Base-by-base conservation (phyloP, 2,888 invertebrate genomes). In the Diarsia mendica region DNA sequence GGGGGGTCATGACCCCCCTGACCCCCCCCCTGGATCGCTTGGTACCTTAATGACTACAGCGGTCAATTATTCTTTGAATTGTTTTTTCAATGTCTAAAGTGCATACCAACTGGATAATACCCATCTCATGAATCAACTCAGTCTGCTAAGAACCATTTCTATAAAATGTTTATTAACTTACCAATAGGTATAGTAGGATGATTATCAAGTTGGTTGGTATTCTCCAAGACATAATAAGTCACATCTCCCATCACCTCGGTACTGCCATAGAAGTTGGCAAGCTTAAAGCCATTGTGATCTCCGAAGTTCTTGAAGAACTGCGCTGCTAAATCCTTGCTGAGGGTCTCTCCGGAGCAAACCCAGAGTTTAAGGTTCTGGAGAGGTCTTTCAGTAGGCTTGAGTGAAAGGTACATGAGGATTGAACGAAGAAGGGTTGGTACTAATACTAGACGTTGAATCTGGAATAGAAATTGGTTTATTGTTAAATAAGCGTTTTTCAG, bases 201-300 rank as follows among this genome's bases (percentile, higher is more conserved):
- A 75, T 96, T 92, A 79, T 97, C 96, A 77, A 98, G 89, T 83
- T 98, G 97, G 8, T 96, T 96, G 20, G 94, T 90, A 68, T 96
- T 97, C 76, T 97, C 97, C 87, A 98, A 96, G 0, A 98, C 96
- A 86, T 98, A 97, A 89, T 97, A 98, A 0, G 98, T 98, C 3
- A 99, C 98, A 91, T 99, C 99, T 0, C 98, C 99, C 98, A 99
- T 98, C 0, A 98, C 97, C 92, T 99, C 99, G 0, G 99, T 99
- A 84, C 98, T 98, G 0, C 99, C 99, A 89, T 99, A 99, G 90
- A 99, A 98, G 91, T 99, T 99, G 71, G 98, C 98, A 60, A 99
- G 94, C 23, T 97, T 96, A 80, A 98, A 97, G 0, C 94, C 95
- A 2, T 95, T 93, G 15, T 97, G 96, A 73, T 97, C 97, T n/a